phyloP scores from a whole-genome alignment of 2,113 vertebrate genomes.

The Tautogolabrus adspersus region DNA sequence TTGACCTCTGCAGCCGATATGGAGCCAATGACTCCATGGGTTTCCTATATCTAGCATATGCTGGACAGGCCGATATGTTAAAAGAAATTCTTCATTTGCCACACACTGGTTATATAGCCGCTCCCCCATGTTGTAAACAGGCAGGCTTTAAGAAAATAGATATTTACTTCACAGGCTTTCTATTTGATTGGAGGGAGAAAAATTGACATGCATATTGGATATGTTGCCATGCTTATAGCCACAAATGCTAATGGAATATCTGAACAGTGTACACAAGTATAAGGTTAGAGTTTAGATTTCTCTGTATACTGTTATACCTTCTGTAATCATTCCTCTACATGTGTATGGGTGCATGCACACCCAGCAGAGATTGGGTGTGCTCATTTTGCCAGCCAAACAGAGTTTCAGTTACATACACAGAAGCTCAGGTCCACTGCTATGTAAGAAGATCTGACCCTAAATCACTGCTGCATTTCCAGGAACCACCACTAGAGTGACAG shows the following conservation, averaged over 20 bases:
- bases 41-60: conserved; percentile 86
- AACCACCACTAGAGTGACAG: conserved; percentile 60
- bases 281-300: conserved; percentile 14
- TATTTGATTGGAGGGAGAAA: conserved; percentile 79
- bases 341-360: conserved; percentile 13
- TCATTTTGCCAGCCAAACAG: conserved; percentile 44
- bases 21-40: conserved; percentile 78
- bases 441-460: conserved; percentile 52
- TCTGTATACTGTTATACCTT: conserved; percentile 9
- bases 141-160: conserved; percentile 75
- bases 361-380: conserved; percentile 27
- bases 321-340: conserved; percentile 32
- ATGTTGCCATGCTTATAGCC: conserved; percentile 54
- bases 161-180: conserved; percentile 82
- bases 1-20: conserved; percentile 82
- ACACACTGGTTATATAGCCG: conserved; percentile 72
- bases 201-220: conserved; percentile 74
- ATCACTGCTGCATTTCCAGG: conserved; percentile 57
- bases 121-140: conserved; percentile 74
- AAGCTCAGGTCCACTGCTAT: conserved; percentile 38
- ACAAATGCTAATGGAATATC: conserved; percentile 62
- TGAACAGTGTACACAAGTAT: conserved; percentile 9
- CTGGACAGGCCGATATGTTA: conserved; percentile 76
- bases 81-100: conserved; percentile 81
- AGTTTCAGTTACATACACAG: conserved; percentile 58